phyloP scores from a whole-genome alignment of 2,113 vertebrate genomes.

The Elachura formosa region DNA sequence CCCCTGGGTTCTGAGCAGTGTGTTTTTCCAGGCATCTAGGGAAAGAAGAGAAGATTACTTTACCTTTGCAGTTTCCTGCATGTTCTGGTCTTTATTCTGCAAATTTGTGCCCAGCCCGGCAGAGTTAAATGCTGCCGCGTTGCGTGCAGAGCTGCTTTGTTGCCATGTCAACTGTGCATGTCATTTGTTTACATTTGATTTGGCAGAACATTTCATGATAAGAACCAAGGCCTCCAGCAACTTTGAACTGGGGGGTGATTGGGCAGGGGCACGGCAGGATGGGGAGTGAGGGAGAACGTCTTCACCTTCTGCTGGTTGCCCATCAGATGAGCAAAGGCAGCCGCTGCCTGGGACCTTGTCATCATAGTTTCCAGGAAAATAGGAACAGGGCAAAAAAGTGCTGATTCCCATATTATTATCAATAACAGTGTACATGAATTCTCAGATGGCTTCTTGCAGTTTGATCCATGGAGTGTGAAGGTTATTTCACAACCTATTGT shows the following conservation, averaged over 20 bases:
- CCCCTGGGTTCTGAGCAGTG: background rate
- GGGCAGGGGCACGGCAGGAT: background rate
- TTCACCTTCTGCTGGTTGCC: background rate
- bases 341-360: background rate
- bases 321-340: background rate
- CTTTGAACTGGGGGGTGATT: conserved; percentile 40
- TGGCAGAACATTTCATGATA: conserved; percentile 68
- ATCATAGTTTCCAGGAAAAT: background rate
- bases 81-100: background rate
- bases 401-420: background rate
- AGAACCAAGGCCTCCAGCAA: conserved; percentile 63
- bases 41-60: background rate
- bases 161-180: conserved; percentile 73
- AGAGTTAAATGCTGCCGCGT: conserved; percentile 35
- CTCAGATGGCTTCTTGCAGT: background rate
- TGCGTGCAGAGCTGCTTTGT: conserved; percentile 64
- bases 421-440: background rate
- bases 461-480: background rate
- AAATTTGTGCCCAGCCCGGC: conserved; percentile 43
- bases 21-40: background rate
- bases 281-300: background rate
- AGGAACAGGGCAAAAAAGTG: background rate
- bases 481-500: background rate
- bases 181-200: conserved; percentile 72
- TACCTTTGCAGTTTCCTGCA: background rate